Conservation (phyloP, 2,888 invertebrate genomes). For the Drosophila kuntzei region DNA sequence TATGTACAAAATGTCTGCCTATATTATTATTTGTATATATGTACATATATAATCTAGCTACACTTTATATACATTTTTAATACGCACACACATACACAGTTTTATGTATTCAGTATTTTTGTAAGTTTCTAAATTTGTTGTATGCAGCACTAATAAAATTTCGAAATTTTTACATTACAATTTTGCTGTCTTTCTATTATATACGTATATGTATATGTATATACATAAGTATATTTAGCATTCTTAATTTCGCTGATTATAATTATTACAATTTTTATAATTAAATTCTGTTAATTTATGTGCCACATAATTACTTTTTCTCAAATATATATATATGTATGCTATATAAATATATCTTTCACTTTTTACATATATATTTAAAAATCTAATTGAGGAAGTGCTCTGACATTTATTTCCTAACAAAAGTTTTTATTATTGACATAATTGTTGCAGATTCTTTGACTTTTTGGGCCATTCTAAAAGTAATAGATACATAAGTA, state of each 20-base stretch:
- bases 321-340: not conserved
- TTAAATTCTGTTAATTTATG: conserved; percentile 33
- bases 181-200: conserved; percentile 10
- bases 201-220: conserved; percentile 15
- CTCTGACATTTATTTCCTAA: not conserved
- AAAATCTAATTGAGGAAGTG: not conserved
- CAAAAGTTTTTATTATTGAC: not conserved
- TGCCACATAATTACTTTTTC: conserved; percentile 36
- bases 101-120: conserved; percentile 25
- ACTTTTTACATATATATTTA: not conserved
- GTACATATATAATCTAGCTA: conserved; percentile 12
- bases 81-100: conserved; percentile 20
- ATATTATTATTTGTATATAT: conserved; percentile 13
- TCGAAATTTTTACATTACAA: conserved; percentile 41
- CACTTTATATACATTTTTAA: conserved; percentile 16
- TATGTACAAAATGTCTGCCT: conserved; percentile 5
- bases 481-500: conserved; percentile 1
- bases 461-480: not conserved
- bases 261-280: conserved; percentile 12
- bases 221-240: conserved; percentile 14
- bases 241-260: conserved; percentile 26
- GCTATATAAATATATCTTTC: not conserved
- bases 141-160: conserved; percentile 40
- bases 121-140: conserved; percentile 44
- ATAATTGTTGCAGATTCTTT: not conserved